Evolutionary conservation across 1,140 invertebrate genomes (phyloP), one percentile per base, ranked within the genome.

Genomic region (Hyles vespertilio): DNA sequence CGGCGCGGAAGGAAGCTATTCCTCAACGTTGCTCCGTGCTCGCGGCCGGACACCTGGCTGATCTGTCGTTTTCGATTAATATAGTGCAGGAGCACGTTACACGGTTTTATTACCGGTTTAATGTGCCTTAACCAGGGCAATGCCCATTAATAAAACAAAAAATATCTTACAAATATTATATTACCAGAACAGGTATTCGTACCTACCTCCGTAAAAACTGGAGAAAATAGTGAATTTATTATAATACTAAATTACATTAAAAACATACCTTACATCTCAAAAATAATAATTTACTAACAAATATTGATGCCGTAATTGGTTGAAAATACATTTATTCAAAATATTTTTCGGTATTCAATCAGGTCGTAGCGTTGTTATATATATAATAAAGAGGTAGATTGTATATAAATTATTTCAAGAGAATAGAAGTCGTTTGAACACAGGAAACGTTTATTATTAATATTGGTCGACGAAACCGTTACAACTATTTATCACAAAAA

Each of bases 221-320:
- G 67, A 77, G 74, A 62, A 74, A 81, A 83, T 66, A 77, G 6
- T 48, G n/a, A 22, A 12, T 22, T 79, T 78, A 81, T 76, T 67
- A 79, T 79, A 77, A 81, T 77, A 84, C 81, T 84, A 83, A 84
- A 84, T 83, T 87, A 86, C 71, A 83, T 81, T 79, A 84, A 86
- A 86, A 87, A 87, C 81, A 77, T 84, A 82, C 76, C 81, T 82
- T 82, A 84, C 71, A 82, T 84, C 79, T 87, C 82, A 84, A 86
- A 84, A 86, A 84, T 81, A 87, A 87, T 85, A 87, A 87, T 87
- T 87, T 84, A 86, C 81, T 87, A 87, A 87, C 82, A 87, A 87
- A 85, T 71, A 77, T 76, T 61, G 43, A 54, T 7, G 8, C 40
- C 52, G 10, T 45, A 69, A 77, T 56, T 62, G 58, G 51, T 70